Evolutionary conservation across 2,888 invertebrate species (phyloP), one percentile per base, ranked within the genome.

Genomic region (Rhagophthalmus giganteus): DNA sequence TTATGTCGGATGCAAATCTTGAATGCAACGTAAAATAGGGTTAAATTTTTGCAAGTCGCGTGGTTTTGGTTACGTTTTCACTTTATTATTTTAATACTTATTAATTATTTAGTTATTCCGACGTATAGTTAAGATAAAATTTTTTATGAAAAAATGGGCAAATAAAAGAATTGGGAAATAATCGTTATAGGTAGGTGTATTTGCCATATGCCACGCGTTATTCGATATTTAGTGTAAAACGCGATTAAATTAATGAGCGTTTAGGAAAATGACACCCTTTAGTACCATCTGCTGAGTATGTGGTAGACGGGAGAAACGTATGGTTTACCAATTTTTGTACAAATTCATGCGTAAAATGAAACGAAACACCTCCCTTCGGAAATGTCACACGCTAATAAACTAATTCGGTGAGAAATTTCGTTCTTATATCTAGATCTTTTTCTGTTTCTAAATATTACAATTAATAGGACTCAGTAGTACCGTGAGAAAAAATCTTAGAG

Each of bases 161-260:
- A n/a, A 11, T 15, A n/a, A 25, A 25, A 14, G 10, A 38, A n/a
- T n/a, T n/a, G n/a, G n/a, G n/a, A n/a, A n/a, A n/a, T n/a, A n/a
- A n/a, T n/a, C n/a, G n/a, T n/a, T n/a, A n/a, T n/a, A n/a, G n/a
- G n/a, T n/a, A n/a, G n/a, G n/a, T n/a, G n/a, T 49, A 54, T 40
- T 41, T 45, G 44, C 50, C 57, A 54, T 54, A 54, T 52, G 57
- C 35, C 54, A 34, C 49, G 13, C 14, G 56, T 51, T 41, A 53
- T 55, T 49, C 31, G 57, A 58, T 55, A 57, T 46, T 51, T 41
- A 45, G 33, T 52, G 41, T 44, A 49, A 42, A 46, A 44, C 44
- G 33, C 48, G 27, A 41, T 31, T 38, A 53, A 53, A 47, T 54
- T 49, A 53, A 54, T 50, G 45, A 46, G 5, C 45, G 45, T 50